These are phyloP conservation scores for Forficula auricularia DNA, from an alignment of 1,140 invertebrate genomes.

Conservation along the genomic window DNA sequence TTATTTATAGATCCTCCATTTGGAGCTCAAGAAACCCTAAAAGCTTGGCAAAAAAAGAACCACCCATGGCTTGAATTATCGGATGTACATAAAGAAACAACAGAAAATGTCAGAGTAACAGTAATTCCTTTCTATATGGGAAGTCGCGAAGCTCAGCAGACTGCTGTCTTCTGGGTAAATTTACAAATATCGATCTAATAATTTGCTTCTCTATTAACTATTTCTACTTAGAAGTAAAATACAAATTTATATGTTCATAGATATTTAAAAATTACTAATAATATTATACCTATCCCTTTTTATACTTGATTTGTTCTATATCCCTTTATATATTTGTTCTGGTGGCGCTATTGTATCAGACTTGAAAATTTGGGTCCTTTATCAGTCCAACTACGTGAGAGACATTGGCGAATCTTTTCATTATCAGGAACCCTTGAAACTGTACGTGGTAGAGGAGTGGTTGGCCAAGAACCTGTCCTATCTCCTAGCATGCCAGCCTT, in stretches of 20 bases:
- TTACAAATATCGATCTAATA: no score
- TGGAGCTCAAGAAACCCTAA: constrained; percentile 70
- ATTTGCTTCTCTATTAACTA: constrained; percentile 6
- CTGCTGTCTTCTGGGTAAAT: constrained; percentile 78
- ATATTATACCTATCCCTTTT: not conserved
- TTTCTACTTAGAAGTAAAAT: not conserved
- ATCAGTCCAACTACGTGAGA: constrained; percentile 78
- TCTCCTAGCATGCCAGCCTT: constrained; percentile 77
- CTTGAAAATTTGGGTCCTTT: constrained; percentile 82
- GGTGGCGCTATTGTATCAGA: constrained; percentile 92
- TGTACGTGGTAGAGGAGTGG: constrained; percentile 80
- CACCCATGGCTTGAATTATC: constrained; percentile 91
- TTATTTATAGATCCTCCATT: constrained; percentile 57
- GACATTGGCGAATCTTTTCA: constrained; percentile 94
- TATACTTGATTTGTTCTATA: not conserved
- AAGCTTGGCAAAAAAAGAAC: constrained; percentile 93
- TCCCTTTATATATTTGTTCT: constrained; percentile 17
- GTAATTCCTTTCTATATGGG: constrained; percentile 98
- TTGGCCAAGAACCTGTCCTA: constrained; percentile 86
- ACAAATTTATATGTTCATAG: no score
- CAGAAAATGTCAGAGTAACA: constrained; percentile 84
- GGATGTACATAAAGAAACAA: constrained; percentile 95
- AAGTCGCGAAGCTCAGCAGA: constrained; percentile 71
- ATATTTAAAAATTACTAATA: not conserved
- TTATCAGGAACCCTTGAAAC: constrained; percentile 87